Evolutionary conservation across 2,888 invertebrate species (phyloP).

Genomic region (Prosopocoilus inquinatus): DNA sequence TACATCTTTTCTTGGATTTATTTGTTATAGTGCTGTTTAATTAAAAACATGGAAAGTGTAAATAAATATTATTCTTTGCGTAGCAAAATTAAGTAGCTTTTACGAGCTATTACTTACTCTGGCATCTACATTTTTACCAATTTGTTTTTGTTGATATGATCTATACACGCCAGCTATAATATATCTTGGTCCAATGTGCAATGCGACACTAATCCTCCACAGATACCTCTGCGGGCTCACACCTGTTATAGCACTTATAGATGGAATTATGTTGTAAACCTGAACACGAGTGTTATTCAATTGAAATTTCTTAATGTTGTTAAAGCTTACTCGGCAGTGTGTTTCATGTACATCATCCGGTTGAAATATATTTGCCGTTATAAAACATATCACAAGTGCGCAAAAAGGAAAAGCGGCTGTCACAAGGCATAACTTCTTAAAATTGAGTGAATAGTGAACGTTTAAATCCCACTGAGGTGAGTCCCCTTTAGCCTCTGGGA

Average conservation of each 20-base stretch:
- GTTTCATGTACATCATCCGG: constrained; percentile 93
- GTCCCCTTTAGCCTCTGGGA: constrained; percentile 9
- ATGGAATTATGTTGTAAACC: constrained; percentile 93
- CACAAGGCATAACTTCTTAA: constrained; percentile 76
- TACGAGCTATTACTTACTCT: neutral
- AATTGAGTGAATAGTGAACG: constrained; percentile 70
- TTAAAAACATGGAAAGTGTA: too few relatives aligned
- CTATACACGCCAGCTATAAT: constrained; percentile 85
- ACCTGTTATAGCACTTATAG: constrained; percentile 93
- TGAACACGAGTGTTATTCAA: constrained; percentile 43
- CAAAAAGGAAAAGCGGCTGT: constrained; percentile 83
- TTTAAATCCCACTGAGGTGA: constrained; percentile 41
- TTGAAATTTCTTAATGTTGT: neutral
- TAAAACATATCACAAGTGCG: constrained; percentile 82
- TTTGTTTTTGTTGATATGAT: constrained; percentile 73
- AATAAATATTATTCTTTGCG: too few relatives aligned
- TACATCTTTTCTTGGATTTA: too few relatives aligned
- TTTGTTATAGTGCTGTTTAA: too few relatives aligned
- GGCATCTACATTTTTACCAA: constrained; percentile 52
- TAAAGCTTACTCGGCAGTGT: constrained; percentile 80
- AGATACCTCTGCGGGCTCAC: constrained; percentile 89
- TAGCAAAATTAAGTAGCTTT: neutral
- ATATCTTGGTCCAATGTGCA: constrained; percentile 88
- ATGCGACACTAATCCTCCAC: constrained; percentile 89
- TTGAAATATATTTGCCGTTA: constrained; percentile 87